Evolutionary conservation across 2,797 vertebrate species (phyloP).

Genomic region (Anableps anableps): DNA sequence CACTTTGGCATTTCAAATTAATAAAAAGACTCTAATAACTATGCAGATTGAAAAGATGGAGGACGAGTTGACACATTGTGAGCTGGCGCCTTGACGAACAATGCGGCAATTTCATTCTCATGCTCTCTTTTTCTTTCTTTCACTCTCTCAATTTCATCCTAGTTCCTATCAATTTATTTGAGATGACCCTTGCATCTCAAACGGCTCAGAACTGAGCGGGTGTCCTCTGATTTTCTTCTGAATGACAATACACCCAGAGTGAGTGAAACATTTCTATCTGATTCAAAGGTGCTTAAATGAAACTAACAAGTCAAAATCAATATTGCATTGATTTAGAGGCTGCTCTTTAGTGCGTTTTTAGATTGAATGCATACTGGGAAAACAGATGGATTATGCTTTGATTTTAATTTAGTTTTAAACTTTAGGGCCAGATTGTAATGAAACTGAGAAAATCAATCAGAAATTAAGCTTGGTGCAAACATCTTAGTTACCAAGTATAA

Average conservation of each 20-base stretch:
- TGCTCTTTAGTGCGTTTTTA: constrained; percentile 26
- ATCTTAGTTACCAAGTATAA: background rate
- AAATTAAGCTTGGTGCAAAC: constrained; percentile 1
- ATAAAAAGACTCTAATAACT: constrained; percentile 77
- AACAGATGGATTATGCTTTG: constrained; percentile 35
- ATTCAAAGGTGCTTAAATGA: constrained; percentile 46
- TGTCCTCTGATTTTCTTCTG: constrained; percentile 44
- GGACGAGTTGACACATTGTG: constrained; percentile 64
- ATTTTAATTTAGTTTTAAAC: constrained; percentile 34
- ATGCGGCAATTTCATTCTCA: constrained; percentile 62
- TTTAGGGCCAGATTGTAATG: constrained; percentile 1
- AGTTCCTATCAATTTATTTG: constrained; percentile 62
- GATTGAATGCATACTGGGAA: constrained; percentile 8
- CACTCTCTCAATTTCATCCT: constrained; percentile 59
- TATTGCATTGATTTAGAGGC: constrained; percentile 37
- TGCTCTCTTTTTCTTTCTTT: constrained; percentile 35
- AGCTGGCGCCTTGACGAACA: constrained; percentile 67
- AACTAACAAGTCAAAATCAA: constrained; percentile 54
- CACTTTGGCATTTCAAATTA: constrained; percentile 79
- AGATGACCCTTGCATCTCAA: constrained; percentile 59
- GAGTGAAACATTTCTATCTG: constrained; percentile 25
- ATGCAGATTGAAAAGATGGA: constrained; percentile 73
- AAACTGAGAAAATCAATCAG: constrained; percentile 21
- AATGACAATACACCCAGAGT: constrained; percentile 34
- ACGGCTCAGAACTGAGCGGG: constrained; percentile 25